Evolutionary conservation across 2,797 vertebrate species (phyloP).

Genomic region (Hemibagrus guttatus): DNA sequence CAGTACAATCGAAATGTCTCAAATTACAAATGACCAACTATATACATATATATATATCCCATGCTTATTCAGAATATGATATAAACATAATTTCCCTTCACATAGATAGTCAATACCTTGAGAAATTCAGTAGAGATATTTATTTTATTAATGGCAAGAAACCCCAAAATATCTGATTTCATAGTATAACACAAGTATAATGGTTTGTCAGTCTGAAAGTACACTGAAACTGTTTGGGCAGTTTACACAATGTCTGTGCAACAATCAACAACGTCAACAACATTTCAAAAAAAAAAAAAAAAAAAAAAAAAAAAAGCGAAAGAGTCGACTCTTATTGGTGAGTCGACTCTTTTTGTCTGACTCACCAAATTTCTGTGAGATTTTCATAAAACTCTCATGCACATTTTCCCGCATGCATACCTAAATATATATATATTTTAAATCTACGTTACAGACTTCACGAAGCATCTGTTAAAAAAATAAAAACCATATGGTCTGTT

Average conservation of each 20-base stretch:
- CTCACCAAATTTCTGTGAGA: not conserved
- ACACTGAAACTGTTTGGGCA: not conserved
- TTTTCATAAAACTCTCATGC: not conserved
- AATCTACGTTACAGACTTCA: not conserved
- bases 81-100: no score
- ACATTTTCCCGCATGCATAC: no score
- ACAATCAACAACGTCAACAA: not conserved
- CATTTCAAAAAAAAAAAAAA: no score
- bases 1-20: no score
- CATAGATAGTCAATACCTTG: no score
- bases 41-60: no score
- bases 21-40: no score
- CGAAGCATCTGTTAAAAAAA: not conserved
- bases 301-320: not conserved
- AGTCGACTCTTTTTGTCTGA: not conserved
- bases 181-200: not conserved
- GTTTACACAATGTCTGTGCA: not conserved
- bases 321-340: not conserved
- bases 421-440: no score
- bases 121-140: rapidly evolving
- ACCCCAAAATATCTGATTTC: not conserved
- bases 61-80: no score
- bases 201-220: not conserved
- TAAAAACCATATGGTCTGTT: not conserved
- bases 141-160: not conserved